Evolutionary conservation across 2,113 vertebrate genomes (phyloP).

Genomic region (Eira barbara): DNA sequence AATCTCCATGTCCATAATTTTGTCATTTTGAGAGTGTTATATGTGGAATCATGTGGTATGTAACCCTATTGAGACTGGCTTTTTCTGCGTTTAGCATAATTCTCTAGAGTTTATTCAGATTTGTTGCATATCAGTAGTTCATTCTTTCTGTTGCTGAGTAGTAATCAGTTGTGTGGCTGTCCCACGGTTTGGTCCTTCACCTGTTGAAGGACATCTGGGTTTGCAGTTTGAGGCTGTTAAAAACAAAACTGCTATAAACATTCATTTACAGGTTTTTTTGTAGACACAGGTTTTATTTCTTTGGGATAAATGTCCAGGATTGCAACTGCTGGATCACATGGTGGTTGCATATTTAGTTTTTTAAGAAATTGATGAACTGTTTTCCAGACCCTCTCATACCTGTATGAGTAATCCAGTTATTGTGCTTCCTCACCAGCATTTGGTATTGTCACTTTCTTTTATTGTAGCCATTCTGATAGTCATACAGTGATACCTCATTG

Average conservation of each 20-base stretch:
- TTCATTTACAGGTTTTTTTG: not conserved
- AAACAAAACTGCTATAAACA: not conserved
- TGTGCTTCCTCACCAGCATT: not conserved
- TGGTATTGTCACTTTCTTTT: not conserved
- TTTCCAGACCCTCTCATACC: not conserved
- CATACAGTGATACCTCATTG: not conserved
- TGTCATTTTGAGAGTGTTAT: not conserved
- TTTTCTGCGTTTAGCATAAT: not conserved
- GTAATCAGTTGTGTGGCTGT: not conserved
- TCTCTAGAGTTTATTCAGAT: not conserved
- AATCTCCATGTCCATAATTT: not conserved
- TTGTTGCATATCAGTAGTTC: not conserved
- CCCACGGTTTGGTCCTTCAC: not conserved
- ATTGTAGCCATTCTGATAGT: not conserved
- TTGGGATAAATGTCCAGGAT: not conserved
- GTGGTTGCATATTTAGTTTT: not conserved
- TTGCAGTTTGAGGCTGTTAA: not conserved
- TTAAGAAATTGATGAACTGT: not conserved
- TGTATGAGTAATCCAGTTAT: not conserved
- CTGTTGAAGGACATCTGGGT: not conserved
- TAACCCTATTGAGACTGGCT: not conserved
- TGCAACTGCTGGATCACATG: not conserved
- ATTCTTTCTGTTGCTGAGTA: not conserved
- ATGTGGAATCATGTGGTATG: not conserved
- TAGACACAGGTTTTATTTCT: slow-evolving; percentile 17